Conservation (phyloP, 2,113 vertebrate genomes). For the Phoenicopterus ruber region DNA sequence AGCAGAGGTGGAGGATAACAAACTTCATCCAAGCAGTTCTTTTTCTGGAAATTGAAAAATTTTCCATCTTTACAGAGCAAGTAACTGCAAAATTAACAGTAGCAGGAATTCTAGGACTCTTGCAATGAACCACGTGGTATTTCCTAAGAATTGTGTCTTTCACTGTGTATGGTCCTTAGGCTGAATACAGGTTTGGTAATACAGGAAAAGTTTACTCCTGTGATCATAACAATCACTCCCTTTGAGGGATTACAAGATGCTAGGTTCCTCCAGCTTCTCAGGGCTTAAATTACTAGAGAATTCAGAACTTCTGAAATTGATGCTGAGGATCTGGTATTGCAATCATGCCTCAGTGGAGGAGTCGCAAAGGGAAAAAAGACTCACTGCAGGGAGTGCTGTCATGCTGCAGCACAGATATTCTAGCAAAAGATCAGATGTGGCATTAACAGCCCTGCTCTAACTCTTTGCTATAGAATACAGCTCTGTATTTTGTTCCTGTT, state of each 20-base stretch:
- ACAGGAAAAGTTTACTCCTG: constrained; percentile 1
- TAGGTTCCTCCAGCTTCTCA: neutral
- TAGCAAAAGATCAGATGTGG: neutral
- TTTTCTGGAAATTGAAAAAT: neutral
- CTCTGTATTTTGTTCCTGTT: neutral
- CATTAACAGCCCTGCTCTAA: neutral
- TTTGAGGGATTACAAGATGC: constrained; percentile 24
- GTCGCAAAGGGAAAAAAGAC: neutral
- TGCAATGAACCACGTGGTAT: neutral
- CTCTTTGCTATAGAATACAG: neutral
- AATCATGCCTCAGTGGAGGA: neutral
- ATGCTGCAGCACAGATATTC: neutral
- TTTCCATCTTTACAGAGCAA: neutral
- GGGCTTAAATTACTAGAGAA: constrained; percentile 36
- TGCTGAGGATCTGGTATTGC: constrained; percentile 37
- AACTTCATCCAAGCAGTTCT: neutral
- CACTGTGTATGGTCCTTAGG: neutral
- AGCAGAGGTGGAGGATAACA: neutral
- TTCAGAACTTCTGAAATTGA: constrained; percentile 24
- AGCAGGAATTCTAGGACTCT: neutral
- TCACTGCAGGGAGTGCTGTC: neutral
- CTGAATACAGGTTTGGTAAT: constrained; percentile 8
- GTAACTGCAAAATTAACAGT: neutral
- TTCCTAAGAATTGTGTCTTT: neutral
- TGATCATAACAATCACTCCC: neutral